Evolutionary conservation across 1,140 invertebrate genomes (phyloP), one percentile per base, ranked within the genome.

Genomic region (Antheraea mylitta): DNA sequence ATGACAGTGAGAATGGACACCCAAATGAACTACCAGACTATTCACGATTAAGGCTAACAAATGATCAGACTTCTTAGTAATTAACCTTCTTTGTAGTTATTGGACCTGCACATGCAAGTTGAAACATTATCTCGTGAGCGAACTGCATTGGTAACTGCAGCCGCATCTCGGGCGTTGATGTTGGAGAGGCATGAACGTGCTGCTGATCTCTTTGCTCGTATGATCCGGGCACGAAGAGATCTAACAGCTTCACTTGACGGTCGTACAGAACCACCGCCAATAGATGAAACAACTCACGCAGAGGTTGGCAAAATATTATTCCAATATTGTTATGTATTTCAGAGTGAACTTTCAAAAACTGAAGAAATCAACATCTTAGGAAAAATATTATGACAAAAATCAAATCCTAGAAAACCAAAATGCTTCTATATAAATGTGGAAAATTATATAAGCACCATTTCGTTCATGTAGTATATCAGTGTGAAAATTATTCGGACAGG

Each of bases 101-200:
- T 89, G 65, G 86, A 87, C 19, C 42, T 91, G 73, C 81, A 87
- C 30, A 83, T 87, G 84, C 85, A 91, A 86, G 83, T 91, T 36
- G 81, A 86, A 53, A 78, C 81, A 10, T 60, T 91, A 62, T 78
- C 78, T 10, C 86, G 86, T 6, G 87, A 90, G 67, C 80, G 87
- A 0, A 74, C 83, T 0, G 81, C 86, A 7, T 67, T 91, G 61
- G 78, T 89, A 65, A 78, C 77, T 7, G 83, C 86, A 0, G 85
- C 86, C 0, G 86, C 87, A 3, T 88, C 89, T 0, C 84, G 87
- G 0, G 85, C 86, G 7, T 77, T 91, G 3, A 89, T 90, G 89
- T 70, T 91, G 62, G 89, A 91, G 75, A 76, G 89, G 0, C 81
- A 90, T 69, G 89, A 91, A 70, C 82, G 89, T 7, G 78, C 85